Evolutionary conservation across 2,888 invertebrate species (phyloP).

Genomic region (Antheraea yamamai): DNA sequence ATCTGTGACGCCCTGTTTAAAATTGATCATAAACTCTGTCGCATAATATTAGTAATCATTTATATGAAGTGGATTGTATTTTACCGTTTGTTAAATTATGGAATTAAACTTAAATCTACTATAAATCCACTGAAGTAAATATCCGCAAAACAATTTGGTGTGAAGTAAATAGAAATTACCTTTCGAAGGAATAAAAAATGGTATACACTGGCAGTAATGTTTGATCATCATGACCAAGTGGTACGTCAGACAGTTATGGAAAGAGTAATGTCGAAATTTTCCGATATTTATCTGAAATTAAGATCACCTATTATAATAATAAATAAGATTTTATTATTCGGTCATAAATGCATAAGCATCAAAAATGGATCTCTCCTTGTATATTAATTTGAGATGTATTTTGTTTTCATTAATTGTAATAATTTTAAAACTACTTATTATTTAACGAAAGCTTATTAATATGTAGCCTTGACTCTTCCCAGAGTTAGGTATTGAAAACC

Average conservation of each 20-base stretch:
- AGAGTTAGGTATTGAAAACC: too few relatives aligned
- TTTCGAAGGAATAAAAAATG: constrained; percentile 76
- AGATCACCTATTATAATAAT: constrained; percentile 5
- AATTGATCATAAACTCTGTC: too few relatives aligned
- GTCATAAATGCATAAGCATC: not conserved
- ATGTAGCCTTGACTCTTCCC: too few relatives aligned
- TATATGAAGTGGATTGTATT: not conserved
- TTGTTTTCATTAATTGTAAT: too few relatives aligned
- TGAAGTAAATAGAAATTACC: constrained; percentile 38
- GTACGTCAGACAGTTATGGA: constrained; percentile 85
- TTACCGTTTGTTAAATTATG: not conserved
- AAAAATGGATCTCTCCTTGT: not conserved
- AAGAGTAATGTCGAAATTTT: constrained; percentile 78
- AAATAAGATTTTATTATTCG: not conserved
- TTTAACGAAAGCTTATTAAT: too few relatives aligned
- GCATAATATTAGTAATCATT: too few relatives aligned
- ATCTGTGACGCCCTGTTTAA: too few relatives aligned
- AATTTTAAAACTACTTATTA: too few relatives aligned
- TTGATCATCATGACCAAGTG: constrained; percentile 75
- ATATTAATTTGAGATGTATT: not conserved
- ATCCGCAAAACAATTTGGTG: not conserved
- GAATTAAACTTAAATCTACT: too few relatives aligned
- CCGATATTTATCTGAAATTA: constrained; percentile 56
- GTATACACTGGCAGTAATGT: constrained; percentile 82
- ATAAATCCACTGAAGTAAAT: not conserved